Base-by-base conservation (phyloP, 2,113 vertebrate genomes). In the Percina caprodes region DNA sequence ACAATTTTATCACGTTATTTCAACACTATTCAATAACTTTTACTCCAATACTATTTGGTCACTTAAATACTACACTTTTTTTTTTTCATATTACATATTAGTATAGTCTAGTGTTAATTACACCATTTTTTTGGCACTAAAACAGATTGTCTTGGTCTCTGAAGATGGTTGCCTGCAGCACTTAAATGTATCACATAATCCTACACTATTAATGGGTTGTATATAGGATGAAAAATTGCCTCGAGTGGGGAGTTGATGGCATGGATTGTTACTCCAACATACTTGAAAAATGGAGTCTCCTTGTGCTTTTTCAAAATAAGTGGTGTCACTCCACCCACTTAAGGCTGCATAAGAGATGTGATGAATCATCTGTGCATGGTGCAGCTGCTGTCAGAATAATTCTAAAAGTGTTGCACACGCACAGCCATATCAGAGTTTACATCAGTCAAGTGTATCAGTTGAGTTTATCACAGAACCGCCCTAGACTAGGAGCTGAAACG, bases 261-360 rank as follows among this genome's bases (percentile, higher is more conserved):
- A 68, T 78, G 58, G 49, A 73, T 62, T 13, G 19, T 82, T 74
- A 45, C 65, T 83, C 30, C 19, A 68, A 69, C 42, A 59, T 49
- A 66, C n/a, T 35, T 89, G 56, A 86, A 89, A 88, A 63, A 89
- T 79, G 52, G 23, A 89, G 48, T 60, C 52, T 88, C 56, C 72
- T 65, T 82, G 70, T 68, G 69, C 73, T 74, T 82, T 86, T 89
- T 77, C 55, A 78, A 69, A 85, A 83, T 84, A 90, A 92, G 87
- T 77, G 51, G 81, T 80, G 86, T 86, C 77, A 86, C 79, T 85
- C 76, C 79, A 71, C 79, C 82, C 83, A 87, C 80, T 82, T 80
- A 84, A 80, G 84, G 62, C 75, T 89, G 81, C 91, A 91, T 91
- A 83, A 84, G 88, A 82, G 74, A 91, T 84, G 56, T 74, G 59